A percentile compares a stretch with the other conserved stretches of the same genome.
phyloP scores from a whole-genome alignment of 1,140 invertebrate species.

The Melanaphis sacchari region DNA sequence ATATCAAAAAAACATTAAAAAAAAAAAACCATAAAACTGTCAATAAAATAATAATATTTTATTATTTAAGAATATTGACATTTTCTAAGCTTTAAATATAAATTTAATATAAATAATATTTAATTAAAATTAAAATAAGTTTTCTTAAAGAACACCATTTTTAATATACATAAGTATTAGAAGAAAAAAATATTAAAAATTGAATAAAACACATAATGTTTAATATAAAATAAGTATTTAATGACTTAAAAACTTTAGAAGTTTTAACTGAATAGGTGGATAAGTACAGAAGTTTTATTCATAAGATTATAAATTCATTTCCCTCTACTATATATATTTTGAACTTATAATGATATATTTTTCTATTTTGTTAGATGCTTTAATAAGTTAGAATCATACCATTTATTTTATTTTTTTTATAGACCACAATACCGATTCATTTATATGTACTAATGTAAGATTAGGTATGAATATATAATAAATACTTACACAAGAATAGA shows the following conservation, averaged over 20 bases:
- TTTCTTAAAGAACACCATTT: no score
- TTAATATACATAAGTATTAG: not conserved
- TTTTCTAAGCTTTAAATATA: not conserved
- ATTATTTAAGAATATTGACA: not conserved
- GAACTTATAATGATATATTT: not conserved
- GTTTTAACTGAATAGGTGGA: not conserved
- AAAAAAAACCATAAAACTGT: no score
- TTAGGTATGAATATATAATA: not conserved
- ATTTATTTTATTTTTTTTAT: not conserved
- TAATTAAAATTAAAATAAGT: not conserved
- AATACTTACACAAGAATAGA: not conserved
- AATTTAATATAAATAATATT: not conserved
- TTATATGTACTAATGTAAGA: no score
- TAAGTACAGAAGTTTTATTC: not conserved
- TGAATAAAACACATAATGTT: not conserved
- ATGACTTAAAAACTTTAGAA: not conserved
- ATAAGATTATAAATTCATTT: not conserved
- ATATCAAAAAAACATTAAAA: no score
- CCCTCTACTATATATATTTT: not conserved
- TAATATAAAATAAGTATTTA: not conserved
- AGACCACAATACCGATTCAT: no score
- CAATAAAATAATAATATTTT: not conserved
- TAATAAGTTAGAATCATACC: not conserved
- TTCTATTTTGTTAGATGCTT: not conserved
- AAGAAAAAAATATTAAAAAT: not conserved